Evolutionary conservation across 2,113 vertebrate species (phyloP).

Genomic region (Morone chrysops): DNA sequence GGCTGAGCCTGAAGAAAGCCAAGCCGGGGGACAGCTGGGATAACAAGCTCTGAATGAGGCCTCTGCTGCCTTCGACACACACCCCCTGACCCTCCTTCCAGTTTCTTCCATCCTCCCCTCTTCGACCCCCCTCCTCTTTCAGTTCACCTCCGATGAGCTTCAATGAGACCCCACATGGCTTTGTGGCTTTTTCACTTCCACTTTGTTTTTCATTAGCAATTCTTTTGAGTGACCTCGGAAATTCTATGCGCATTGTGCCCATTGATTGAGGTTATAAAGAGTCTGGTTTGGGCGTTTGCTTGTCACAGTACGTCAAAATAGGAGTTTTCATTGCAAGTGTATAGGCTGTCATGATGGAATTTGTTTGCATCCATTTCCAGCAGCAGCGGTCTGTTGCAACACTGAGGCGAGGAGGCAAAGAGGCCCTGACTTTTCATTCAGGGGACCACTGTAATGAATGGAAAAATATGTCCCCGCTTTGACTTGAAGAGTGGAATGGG

Average conservation of each 20-base stretch:
- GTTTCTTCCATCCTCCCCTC: slow-evolving; percentile 39
- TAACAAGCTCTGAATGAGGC: slow-evolving; percentile 79
- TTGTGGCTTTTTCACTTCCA: slow-evolving; percentile 74
- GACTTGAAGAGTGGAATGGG: slow-evolving; percentile 50
- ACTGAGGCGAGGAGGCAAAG: slow-evolving; percentile 20
- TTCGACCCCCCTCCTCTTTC: slow-evolving; percentile 22
- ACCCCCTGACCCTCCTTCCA: slow-evolving; percentile 55
- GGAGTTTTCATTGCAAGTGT: slow-evolving; percentile 41
- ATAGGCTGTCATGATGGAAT: slow-evolving; percentile 53
- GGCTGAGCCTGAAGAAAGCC: slow-evolving; percentile 86
- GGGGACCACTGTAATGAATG: slow-evolving; percentile 62
- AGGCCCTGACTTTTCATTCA: slow-evolving; percentile 50
- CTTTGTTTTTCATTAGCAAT: slow-evolving; percentile 76
- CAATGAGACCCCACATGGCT: slow-evolving; percentile 76
- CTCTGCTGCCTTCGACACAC: slow-evolving; percentile 53
- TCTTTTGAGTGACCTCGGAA: slow-evolving; percentile 67
- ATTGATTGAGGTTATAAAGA: slow-evolving; percentile 63
- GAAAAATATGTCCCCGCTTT: slow-evolving; percentile 71
- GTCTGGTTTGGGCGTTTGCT: slow-evolving; percentile 31
- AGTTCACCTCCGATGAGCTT: slow-evolving; percentile 72
- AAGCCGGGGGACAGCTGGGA: slow-evolving; percentile 75
- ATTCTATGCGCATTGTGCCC: slow-evolving; percentile 63
- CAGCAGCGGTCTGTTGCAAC: slow-evolving; percentile 28
- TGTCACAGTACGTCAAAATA: slow-evolving; percentile 53
- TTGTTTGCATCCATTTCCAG: slow-evolving; percentile 37